Percentiles rank a stretch among this genome's conserved stretches.
phyloP scores from a whole-genome alignment of 2,888 invertebrate species.

The Brachyopa scutellaris region DNA sequence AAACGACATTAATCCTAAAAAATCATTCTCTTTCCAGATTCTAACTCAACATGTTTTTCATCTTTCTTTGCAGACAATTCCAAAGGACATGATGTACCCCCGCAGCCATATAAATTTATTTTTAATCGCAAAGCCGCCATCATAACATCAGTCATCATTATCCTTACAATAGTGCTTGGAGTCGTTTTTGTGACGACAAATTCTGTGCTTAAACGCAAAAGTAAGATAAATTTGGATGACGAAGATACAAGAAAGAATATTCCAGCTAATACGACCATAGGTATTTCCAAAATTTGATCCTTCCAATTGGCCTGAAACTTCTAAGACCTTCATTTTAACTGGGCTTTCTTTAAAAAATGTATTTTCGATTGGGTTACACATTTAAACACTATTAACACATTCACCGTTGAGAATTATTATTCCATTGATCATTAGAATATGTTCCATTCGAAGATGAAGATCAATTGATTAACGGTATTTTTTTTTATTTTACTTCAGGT shows the following conservation, averaged over 20 bases:
- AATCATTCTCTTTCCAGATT: no score
- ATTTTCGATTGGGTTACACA: not conserved
- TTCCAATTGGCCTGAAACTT: not conserved
- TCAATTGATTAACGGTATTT: not conserved
- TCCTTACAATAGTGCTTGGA: conserved; percentile 75
- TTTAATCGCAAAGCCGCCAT: conserved; percentile 73
- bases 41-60: not conserved
- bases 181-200: conserved; percentile 75
- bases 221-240: conserved; percentile 80
- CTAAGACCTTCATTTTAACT: not conserved
- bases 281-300: conserved; percentile 75
- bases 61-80: conserved; percentile 73
- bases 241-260: conserved; percentile 81
- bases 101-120: conserved; percentile 65
- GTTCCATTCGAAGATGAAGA: no score
- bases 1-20: not conserved
- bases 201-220: conserved; percentile 76
- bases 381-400: not conserved
- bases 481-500: conserved; percentile 31
- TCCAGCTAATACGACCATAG: conserved; percentile 82
- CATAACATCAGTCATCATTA: conserved; percentile 72
- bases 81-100: conserved; percentile 39
- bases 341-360: not conserved
- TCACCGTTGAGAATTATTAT: not conserved
- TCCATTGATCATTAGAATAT: no score